These are phyloP conservation scores for Gila orcuttii DNA, from an alignment of 2,113 vertebrate species.

Conservation along the genomic window DNA sequence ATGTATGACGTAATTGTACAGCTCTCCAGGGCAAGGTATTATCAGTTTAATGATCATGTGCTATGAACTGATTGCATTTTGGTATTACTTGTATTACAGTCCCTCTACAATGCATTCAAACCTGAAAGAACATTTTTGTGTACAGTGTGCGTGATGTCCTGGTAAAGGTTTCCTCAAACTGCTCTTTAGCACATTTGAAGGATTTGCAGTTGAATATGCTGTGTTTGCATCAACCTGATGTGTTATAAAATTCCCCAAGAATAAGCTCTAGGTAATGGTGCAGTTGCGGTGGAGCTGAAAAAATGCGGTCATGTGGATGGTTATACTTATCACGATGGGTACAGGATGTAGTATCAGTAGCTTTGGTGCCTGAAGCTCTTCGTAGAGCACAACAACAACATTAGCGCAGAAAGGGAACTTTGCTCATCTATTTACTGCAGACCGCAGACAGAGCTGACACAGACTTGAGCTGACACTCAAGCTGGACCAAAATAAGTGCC, in stretches of 20 bases:
- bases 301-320: neutral
- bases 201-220: neutral
- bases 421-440: neutral
- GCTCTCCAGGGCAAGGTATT: conserved; percentile 6
- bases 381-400: neutral
- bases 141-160: neutral
- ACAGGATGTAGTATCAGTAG: neutral
- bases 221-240: neutral
- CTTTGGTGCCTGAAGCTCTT: neutral
- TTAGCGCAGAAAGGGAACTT: neutral
- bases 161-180: neutral
- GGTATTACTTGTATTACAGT: neutral
- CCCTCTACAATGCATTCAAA: neutral
- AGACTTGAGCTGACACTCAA: neutral
- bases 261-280: conserved; percentile 11
- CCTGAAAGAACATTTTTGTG: neutral
- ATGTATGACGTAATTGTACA: conserved; percentile 22
- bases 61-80: conserved; percentile 1
- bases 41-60: neutral
- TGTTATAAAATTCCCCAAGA: neutral
- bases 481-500: neutral
- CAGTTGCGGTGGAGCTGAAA: neutral
- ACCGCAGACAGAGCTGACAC: conserved; percentile 11
- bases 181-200: neutral
- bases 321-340: neutral